phyloP scores from a whole-genome alignment of 1,140 invertebrate genomes.

The Meloidogyne hapla region DNA sequence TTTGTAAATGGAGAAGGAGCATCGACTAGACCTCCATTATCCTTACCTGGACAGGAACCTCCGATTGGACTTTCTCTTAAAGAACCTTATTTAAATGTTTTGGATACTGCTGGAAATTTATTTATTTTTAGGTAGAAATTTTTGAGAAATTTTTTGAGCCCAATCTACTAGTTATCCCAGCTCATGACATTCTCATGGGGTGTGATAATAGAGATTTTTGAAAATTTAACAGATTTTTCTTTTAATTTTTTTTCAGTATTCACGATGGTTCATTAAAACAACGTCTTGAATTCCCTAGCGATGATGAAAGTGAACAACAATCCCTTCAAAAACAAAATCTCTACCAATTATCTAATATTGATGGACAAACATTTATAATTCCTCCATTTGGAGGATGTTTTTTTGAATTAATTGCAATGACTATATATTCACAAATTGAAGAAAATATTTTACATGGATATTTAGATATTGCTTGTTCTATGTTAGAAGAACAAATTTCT shows the following conservation, averaged over 20 bases:
- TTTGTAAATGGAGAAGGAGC: conserved; percentile 25
- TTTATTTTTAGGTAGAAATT: conserved; percentile 20
- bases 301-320: background rate
- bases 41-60: background rate
- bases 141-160: background rate
- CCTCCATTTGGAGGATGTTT: background rate
- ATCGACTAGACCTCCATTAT: conserved; percentile 18
- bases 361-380: conserved; percentile 19
- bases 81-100: conserved; percentile 13
- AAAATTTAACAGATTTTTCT: too few species aligned
- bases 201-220: too few species aligned
- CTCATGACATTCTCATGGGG: too few species aligned
- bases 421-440: conserved; percentile 3
- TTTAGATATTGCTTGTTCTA: conserved; percentile 2
- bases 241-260: conserved; percentile 20
- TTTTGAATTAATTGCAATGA: conserved; percentile 11
- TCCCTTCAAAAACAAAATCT: background rate
- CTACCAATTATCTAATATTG: conserved; percentile 17
- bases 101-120: conserved; percentile 4
- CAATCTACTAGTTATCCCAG: too few species aligned
- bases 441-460: background rate
- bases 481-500: background rate
- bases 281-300: conserved; percentile 1
- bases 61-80: conserved; percentile 21
- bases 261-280: conserved; percentile 15